Percentiles rank a stretch among this genome's conserved stretches.
phyloP scores from a whole-genome alignment of 2,888 invertebrate species.

The Ennomos erosarius region DNA sequence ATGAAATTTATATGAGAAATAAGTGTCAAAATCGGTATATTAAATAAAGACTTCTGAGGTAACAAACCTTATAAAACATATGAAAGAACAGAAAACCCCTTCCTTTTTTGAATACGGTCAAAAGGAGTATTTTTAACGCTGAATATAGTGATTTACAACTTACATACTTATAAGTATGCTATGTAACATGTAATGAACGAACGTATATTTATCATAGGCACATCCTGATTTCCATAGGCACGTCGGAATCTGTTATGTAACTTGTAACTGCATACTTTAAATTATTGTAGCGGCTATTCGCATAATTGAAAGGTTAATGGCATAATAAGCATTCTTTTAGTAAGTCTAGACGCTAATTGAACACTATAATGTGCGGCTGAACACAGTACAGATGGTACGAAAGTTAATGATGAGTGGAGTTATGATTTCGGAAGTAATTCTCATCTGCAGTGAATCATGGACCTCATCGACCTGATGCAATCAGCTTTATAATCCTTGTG shows the following conservation, averaged over 20 bases:
- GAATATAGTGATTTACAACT: too few species aligned
- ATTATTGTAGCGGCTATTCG: constrained; percentile 8
- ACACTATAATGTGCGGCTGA: neutral
- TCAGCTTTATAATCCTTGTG: neutral
- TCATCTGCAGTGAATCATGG: neutral
- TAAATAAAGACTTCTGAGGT: too few species aligned
- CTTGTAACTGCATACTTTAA: constrained; percentile 11
- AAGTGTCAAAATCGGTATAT: too few species aligned
- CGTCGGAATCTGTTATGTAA: constrained; percentile 20
- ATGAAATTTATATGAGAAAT: too few species aligned
- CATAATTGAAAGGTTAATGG: constrained; percentile 21
- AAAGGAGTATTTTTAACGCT: too few species aligned
- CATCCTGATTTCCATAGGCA: constrained; percentile 46
- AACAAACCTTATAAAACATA: too few species aligned
- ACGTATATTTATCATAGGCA: constrained; percentile 10
- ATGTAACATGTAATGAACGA: too few species aligned
- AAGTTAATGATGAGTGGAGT: constrained; percentile 8
- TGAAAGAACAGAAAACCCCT: too few species aligned
- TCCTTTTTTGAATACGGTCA: too few species aligned
- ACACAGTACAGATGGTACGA: neutral
- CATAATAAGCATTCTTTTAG: constrained; percentile 12
- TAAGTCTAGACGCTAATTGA: constrained; percentile 2
- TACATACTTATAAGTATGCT: too few species aligned
- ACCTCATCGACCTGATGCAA: neutral
- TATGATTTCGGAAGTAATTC: constrained; percentile 8